Evolutionary conservation across 2,113 vertebrate species (phyloP).

Genomic region (Macrotis lagotis): DNA sequence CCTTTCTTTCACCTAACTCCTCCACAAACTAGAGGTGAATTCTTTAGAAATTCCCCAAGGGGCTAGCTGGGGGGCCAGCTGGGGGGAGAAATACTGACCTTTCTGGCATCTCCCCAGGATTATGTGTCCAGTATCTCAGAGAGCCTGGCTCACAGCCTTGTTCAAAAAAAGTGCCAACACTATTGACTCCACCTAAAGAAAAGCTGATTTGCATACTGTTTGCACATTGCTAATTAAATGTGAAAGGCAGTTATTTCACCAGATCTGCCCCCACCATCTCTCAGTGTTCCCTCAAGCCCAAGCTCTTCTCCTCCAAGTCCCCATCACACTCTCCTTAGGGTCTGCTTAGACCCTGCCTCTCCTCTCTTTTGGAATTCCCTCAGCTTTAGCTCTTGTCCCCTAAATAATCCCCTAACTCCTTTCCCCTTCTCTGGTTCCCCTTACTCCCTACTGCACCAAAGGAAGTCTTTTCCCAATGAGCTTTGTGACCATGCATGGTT

Average conservation of each 20-base stretch:
- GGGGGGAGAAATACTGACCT: background rate
- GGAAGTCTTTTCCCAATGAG: background rate
- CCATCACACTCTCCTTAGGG: background rate
- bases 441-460: background rate
- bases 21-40: background rate
- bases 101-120: slow-evolving; percentile 13
- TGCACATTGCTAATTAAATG: slow-evolving; percentile 71
- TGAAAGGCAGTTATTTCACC: slow-evolving; percentile 52
- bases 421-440: background rate
- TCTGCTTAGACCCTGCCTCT: slow-evolving; percentile 18
- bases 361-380: background rate
- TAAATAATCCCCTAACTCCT: background rate
- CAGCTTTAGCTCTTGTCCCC: slow-evolving; percentile 34
- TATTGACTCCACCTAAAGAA: slow-evolving; percentile 68
- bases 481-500: background rate
- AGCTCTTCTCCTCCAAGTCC: background rate
- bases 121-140: slow-evolving; percentile 33
- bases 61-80: background rate
- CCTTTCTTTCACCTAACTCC: background rate
- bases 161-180: slow-evolving; percentile 59
- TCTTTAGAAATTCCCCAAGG: background rate
- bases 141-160: slow-evolving; percentile 36
- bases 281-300: background rate
- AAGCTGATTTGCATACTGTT: slow-evolving; percentile 70
- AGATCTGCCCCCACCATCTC: slow-evolving; percentile 29